phyloP scores from a whole-genome alignment of 2,797 vertebrate species.

The Paedocypris micromegethes region DNA sequence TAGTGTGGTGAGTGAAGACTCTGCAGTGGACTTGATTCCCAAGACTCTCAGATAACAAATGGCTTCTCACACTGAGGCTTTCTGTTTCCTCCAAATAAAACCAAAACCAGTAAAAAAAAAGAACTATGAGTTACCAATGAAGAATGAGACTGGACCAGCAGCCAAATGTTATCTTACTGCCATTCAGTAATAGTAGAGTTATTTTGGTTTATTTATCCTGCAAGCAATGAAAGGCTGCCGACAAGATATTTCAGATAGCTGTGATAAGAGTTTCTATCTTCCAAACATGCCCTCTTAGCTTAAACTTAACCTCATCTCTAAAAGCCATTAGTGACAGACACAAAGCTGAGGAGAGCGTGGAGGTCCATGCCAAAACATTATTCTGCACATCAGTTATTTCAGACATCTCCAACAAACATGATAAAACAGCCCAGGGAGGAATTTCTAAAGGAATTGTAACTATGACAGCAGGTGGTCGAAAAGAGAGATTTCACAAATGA shows the following conservation, averaged over 20 bases:
- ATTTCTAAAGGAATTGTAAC: slow-evolving; percentile 3
- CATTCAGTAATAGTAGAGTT: slow-evolving; percentile 61
- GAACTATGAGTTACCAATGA: slow-evolving; percentile 36
- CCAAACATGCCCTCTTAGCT: slow-evolving; percentile 60
- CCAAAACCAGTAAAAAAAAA: slow-evolving; percentile 57
- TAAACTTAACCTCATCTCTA: slow-evolving; percentile 70
- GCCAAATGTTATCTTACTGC: slow-evolving; percentile 70
- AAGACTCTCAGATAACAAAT: slow-evolving; percentile 96
- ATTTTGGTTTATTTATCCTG: slow-evolving; percentile 70
- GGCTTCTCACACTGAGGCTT: slow-evolving; percentile 78
- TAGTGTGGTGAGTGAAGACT: slow-evolving; percentile 96
- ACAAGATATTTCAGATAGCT: slow-evolving; percentile 81
- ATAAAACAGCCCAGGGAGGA: slow-evolving; percentile 30
- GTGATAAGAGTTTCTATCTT: slow-evolving; percentile 78
- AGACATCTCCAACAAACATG: slow-evolving; percentile 34
- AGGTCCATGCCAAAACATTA: slow-evolving; percentile 74
- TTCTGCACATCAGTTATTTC: slow-evolving; percentile 49
- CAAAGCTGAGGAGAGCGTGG: slow-evolving; percentile 68
- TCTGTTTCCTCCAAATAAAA: slow-evolving; percentile 77
- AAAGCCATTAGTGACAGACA: slow-evolving; percentile 78
- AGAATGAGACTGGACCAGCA: slow-evolving; percentile 61
- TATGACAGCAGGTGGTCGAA: too few species aligned
- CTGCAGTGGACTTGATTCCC: slow-evolving; percentile 86
- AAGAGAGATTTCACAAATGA: too few species aligned
- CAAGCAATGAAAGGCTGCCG: slow-evolving; percentile 81